These are phyloP conservation scores for Carduelis carduelis DNA, from an alignment of 2,797 vertebrate species.

Conservation along the genomic window DNA sequence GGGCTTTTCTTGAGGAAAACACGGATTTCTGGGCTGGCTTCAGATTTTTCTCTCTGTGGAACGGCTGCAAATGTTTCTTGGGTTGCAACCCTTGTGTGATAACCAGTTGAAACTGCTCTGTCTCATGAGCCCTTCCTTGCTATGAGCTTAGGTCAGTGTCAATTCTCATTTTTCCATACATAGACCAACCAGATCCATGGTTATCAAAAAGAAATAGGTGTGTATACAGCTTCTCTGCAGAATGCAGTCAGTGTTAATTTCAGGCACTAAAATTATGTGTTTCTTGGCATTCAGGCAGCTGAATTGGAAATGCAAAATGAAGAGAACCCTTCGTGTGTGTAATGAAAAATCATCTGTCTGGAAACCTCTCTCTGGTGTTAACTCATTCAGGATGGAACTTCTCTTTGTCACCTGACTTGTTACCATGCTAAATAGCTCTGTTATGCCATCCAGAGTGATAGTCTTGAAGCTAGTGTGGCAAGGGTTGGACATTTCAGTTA, in stretches of 20 bases:
- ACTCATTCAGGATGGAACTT: neutral
- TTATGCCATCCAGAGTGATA: neutral
- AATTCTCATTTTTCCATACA: accelerated
- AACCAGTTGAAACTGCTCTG: neutral
- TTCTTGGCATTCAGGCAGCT: neutral
- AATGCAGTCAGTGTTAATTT: neutral
- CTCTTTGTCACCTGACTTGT: neutral
- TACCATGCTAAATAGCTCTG: neutral
- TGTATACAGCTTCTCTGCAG: neutral
- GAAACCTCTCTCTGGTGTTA: neutral
- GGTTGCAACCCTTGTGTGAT: neutral
- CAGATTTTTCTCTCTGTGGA: neutral
- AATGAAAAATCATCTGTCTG: neutral
- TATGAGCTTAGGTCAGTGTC: neutral
- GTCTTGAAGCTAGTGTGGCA: neutral
- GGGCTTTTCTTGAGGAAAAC: neutral
- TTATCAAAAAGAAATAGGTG: neutral
- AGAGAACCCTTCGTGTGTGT: neutral
- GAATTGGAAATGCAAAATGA: neutral
- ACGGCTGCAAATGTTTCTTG: neutral
- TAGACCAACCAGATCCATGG: neutral
- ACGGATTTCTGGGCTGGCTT: neutral
- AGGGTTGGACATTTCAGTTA: neutral
- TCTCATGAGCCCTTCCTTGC: neutral
- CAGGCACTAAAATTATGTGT: neutral